Evolutionary conservation across 2,888 invertebrate genomes (phyloP), one percentile per base, ranked within the genome.

Genomic region (Hyles lineata): DNA sequence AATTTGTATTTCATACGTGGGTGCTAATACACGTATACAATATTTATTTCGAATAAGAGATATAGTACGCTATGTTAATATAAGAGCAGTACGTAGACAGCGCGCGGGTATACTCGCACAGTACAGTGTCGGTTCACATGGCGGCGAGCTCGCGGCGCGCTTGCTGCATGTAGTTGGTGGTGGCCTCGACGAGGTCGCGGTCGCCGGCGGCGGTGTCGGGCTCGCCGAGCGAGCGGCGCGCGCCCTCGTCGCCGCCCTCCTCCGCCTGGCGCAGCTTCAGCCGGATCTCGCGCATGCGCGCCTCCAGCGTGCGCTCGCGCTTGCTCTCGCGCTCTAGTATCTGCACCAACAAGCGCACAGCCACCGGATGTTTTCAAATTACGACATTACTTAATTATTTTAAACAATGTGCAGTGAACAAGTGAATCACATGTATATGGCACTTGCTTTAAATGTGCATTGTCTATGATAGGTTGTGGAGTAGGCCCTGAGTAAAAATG

Each of bases 251-350:
- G 78, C 85, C 83, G 74, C 83, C 87, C 76, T 89, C 90, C 73
- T 89, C 90, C 55, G 87, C 90, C 79, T 90, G 89, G 60, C 88
- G 83, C 83, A 79, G 79, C 89, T 96, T 96, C 21, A 97, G 89
- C 69, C 96, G 95, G 76, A 98, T 95, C 91, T 98, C 98, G 74
- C 98, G 96, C 83, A 97, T 96, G 81, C 98, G 96, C 3, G 98
- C 97, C 87, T 99, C 98, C 78, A 98, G 94, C 73, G 98, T 98
- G 87, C 98, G 98, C 87, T 98, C 98, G 72, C 98, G 95, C 74
- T 97, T 96, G 73, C 96, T 96, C 91, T 98, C 98, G 70, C 98
- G 95, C 80, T 98, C 98, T 82, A 98, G 96, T 95, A 98, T 96
- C 98, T 98, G 79, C 21, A 23, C 23, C 32, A 15, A 19, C 11